phyloP scores from a whole-genome alignment of 2,888 invertebrate species.

The Nomada ferruginata region DNA sequence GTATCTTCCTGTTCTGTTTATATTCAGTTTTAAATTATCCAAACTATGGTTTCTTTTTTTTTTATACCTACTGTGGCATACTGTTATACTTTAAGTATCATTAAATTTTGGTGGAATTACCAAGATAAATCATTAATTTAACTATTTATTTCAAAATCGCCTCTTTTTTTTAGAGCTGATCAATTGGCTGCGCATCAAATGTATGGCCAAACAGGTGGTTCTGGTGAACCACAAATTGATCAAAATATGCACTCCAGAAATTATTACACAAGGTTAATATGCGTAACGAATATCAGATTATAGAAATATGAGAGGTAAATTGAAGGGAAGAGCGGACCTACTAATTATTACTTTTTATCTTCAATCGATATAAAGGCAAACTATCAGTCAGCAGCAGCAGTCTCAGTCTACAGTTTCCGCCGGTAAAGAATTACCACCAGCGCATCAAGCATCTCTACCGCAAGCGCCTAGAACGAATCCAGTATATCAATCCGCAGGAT shows the following conservation, averaged over 20 bases:
- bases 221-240: slow-evolving; percentile 80
- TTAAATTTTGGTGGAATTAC: background rate
- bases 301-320: background rate
- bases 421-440: slow-evolving; percentile 81
- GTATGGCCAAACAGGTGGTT: slow-evolving; percentile 78
- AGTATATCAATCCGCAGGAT: slow-evolving; percentile 79
- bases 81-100: slow-evolving; percentile 51
- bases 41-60: background rate
- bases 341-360: slow-evolving; percentile 9
- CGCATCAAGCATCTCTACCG: slow-evolving; percentile 82
- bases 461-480: slow-evolving; percentile 77
- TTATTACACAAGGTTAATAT: slow-evolving; percentile 67
- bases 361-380: slow-evolving; percentile 74
- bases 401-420: slow-evolving; percentile 75
- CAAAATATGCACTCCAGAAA: slow-evolving; percentile 82
- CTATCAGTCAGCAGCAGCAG: slow-evolving; percentile 79
- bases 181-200: slow-evolving; percentile 81
- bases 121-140: background rate
- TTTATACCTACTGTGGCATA: slow-evolving; percentile 46
- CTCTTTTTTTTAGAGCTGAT: slow-evolving; percentile 78
- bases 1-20: slow-evolving; percentile 9
- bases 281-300: background rate
- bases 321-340: too few species aligned
- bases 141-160: background rate
- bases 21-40: slow-evolving; percentile 4